Percentiles rank a stretch among this genome's conserved stretches.
These are phyloP conservation scores for Hypomecis punctinalis DNA, from an alignment of 2,888 invertebrate genomes.

Conservation along the genomic window DNA sequence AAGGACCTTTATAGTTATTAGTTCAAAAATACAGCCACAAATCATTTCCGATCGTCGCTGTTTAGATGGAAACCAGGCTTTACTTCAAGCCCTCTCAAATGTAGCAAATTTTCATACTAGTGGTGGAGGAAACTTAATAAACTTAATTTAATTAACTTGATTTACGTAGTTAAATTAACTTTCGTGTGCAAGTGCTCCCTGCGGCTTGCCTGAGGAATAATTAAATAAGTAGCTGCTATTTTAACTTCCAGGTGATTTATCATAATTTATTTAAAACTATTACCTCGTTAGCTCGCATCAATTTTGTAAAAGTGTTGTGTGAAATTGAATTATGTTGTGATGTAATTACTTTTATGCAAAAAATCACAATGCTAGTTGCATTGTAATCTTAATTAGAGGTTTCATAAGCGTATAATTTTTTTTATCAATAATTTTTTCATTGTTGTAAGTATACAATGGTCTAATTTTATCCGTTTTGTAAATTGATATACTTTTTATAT, in stretches of 20 bases:
- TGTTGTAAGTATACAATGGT: too few species aligned
- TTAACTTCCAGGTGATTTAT: slow-evolving; percentile 34
- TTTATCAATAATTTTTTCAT: too few species aligned
- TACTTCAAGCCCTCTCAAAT: slow-evolving; percentile 21
- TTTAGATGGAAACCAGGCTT: too few species aligned
- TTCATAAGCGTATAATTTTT: too few species aligned
- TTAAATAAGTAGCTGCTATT: slow-evolving; percentile 29
- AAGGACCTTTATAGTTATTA: too few species aligned
- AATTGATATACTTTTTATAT: too few species aligned
- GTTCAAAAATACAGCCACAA: too few species aligned
- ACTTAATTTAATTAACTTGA: slow-evolving; percentile 44
- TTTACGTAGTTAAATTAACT: slow-evolving; percentile 40
- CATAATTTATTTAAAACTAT: slow-evolving; percentile 30
- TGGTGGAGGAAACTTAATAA: slow-evolving; percentile 35
- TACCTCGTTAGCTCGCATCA: slow-evolving; percentile 6
- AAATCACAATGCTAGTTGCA: neutral
- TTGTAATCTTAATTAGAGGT: neutral
- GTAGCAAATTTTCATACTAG: slow-evolving; percentile 30
- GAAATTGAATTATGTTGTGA: neutral
- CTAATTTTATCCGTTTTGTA: too few species aligned
- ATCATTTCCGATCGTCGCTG: too few species aligned
- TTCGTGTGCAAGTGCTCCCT: slow-evolving; percentile 36
- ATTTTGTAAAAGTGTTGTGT: neutral
- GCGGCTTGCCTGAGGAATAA: slow-evolving; percentile 32
- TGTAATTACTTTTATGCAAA: neutral